Evolutionary conservation across 2,888 invertebrate species (phyloP).

Genomic region (Coronaproctus castanopsis): DNA sequence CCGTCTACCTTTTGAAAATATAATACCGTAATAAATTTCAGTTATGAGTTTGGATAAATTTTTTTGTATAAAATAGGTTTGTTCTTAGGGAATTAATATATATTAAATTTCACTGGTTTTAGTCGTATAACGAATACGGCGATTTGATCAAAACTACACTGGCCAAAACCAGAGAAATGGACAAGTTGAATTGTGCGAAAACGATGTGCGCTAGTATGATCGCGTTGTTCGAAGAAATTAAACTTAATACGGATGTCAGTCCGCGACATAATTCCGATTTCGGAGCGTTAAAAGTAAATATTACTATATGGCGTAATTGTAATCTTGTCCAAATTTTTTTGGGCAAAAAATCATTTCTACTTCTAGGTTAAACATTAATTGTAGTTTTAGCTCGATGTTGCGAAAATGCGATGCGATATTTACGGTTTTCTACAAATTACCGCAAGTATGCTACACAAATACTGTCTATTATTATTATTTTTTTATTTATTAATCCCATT

Average conservation of each 20-base stretch:
- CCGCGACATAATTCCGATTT: background rate
- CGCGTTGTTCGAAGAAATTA: conserved; percentile 58
- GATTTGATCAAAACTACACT: conserved; percentile 95
- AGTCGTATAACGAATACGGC: conserved; percentile 95
- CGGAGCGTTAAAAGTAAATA: background rate
- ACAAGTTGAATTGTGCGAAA: conserved; percentile 85
- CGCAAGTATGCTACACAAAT: background rate
- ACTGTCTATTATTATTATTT: conserved; percentile 4
- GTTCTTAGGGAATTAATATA: too few relatives aligned
- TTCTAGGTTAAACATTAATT: too few relatives aligned
- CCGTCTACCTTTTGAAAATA: too few relatives aligned
- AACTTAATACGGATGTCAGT: background rate
- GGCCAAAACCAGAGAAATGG: conserved; percentile 90
- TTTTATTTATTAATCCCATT: too few relatives aligned
- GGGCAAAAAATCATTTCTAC: too few relatives aligned
- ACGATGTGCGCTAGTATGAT: conserved; percentile 85
- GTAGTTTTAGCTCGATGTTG: background rate
- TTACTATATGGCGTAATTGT: too few relatives aligned
- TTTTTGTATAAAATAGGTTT: too few relatives aligned
- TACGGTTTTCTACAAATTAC: background rate
- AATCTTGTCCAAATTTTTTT: too few relatives aligned
- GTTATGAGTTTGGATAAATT: too few relatives aligned
- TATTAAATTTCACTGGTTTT: too few relatives aligned
- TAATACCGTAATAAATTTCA: too few relatives aligned
- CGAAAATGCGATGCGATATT: background rate